Evolutionary conservation across 2,888 invertebrate species (phyloP).

Genomic region (Coenonympha glycerion): DNA sequence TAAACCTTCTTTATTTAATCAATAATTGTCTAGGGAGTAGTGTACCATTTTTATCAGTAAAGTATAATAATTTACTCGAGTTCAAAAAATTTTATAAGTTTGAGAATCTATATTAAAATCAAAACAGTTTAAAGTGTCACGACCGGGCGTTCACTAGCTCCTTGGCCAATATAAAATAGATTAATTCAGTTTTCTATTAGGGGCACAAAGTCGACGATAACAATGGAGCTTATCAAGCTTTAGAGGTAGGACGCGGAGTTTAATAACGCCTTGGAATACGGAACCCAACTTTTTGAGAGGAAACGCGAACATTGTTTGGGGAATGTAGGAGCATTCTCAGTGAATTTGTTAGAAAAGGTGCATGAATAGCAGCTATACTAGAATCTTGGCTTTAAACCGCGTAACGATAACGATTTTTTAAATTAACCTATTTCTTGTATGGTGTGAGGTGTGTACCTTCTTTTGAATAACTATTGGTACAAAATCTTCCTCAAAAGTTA

Average conservation of each 20-base stretch:
- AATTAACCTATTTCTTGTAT: no score
- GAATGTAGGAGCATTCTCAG: conserved; percentile 6
- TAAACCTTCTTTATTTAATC: no score
- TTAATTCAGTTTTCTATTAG: conserved; percentile 31
- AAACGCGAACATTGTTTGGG: conserved; percentile 12
- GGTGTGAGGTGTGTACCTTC: no score
- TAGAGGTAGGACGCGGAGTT: conserved; percentile 23
- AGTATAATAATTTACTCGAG: no score
- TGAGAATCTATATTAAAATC: no score
- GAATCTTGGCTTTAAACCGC: not conserved
- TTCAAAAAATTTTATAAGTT: no score
- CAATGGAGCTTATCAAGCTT: conserved; percentile 31
- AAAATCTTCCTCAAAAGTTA: no score
- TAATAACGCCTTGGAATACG: conserved; percentile 25
- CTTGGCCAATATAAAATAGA: conserved; percentile 17
- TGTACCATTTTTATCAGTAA: no score
- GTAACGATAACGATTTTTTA: no score
- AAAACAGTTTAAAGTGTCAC: not conserved
- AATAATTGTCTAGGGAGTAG: no score
- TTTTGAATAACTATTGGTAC: no score
- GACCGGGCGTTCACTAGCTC: not conserved
- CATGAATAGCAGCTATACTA: not conserved
- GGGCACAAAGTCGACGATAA: conserved; percentile 30
- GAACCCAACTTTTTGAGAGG: conserved; percentile 19
- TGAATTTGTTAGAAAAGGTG: conserved; percentile 6